These are phyloP conservation scores for Autographa gamma DNA, from an alignment of 2,888 invertebrate genomes.

Conservation along the genomic window DNA sequence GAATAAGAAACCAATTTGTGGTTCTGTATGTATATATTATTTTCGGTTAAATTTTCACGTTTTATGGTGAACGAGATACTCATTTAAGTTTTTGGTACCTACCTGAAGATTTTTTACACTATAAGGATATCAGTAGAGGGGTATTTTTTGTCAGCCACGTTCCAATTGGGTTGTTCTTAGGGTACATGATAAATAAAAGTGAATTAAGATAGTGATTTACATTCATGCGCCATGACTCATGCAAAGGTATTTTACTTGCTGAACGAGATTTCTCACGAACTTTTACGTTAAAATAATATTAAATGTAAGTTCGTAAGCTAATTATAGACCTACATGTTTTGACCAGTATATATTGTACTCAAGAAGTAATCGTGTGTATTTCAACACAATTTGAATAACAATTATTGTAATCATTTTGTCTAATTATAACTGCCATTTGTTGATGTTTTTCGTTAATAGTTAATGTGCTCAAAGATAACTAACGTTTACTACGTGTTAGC, in stretches of 20 bases:
- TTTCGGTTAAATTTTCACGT: slow-evolving; percentile 38
- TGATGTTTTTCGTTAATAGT: not conserved
- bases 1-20: slow-evolving; percentile 51
- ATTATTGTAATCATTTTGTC: not conserved
- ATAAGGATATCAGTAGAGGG: slow-evolving; percentile 18
- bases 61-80: slow-evolving; percentile 39
- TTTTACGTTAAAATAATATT: not conserved
- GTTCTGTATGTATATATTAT: slow-evolving; percentile 54
- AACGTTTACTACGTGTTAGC: not conserved
- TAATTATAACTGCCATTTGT: no score
- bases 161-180: not conserved
- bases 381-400: not conserved
- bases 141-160: slow-evolving; percentile 26
- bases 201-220: slow-evolving; percentile 1
- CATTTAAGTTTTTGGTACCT: slow-evolving; percentile 31
- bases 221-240: slow-evolving; percentile 2
- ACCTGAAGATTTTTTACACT: slow-evolving; percentile 38
- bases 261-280: not conserved
- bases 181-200: slow-evolving; percentile 2
- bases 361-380: not conserved
- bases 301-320: not conserved
- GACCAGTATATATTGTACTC: not conserved
- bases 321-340: not conserved
- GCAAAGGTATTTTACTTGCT: slow-evolving; percentile 1
- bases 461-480: not conserved